Conservation (phyloP, 2,797 vertebrate species). For the Eulemur albifrons region DNA sequence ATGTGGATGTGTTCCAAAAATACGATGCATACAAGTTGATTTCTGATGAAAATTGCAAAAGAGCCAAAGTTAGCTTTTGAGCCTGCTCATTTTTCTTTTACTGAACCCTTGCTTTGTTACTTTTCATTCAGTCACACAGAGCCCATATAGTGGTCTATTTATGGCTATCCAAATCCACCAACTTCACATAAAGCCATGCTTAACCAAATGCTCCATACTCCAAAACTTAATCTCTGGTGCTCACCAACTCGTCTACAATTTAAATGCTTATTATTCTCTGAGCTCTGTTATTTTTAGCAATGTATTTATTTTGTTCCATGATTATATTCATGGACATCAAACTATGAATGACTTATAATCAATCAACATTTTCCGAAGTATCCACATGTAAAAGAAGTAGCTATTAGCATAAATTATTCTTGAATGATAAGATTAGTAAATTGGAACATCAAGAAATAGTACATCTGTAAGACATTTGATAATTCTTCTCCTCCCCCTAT, state of each 20-base stretch:
- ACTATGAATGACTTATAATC: background rate
- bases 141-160: background rate
- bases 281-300: background rate
- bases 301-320: background rate
- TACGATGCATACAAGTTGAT: background rate
- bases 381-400: background rate
- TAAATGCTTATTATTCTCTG: background rate
- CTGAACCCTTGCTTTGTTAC: background rate
- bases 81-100: background rate
- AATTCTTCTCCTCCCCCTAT: background rate
- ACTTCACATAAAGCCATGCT: background rate
- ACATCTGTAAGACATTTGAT: background rate
- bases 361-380: background rate
- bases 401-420: background rate
- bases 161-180: background rate
- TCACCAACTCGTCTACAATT: background rate
- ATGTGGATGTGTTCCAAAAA: background rate
- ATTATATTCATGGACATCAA: background rate
- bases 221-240: background rate
- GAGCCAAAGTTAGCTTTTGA: background rate
- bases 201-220: background rate
- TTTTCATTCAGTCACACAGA: background rate
- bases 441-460: background rate
- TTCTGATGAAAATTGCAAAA: background rate
- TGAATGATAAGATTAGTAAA: background rate